Evolutionary conservation across 2,113 vertebrate species (phyloP).

Genomic region (Andinoacara biseriatus): DNA sequence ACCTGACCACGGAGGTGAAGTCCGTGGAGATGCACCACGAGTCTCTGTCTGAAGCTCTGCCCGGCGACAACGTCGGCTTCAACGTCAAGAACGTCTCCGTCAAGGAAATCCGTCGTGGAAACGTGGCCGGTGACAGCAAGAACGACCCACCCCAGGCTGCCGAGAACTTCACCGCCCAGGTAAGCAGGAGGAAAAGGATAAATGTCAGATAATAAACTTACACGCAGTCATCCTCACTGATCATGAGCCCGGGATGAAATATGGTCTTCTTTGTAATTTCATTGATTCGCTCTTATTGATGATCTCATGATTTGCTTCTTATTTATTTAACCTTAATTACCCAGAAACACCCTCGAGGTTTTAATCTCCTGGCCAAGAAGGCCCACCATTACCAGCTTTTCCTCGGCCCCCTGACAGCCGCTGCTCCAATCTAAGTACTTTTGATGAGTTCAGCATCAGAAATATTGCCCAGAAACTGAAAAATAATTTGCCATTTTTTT

Average conservation of each 20-base stretch:
- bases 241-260: no score
- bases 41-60: constrained; percentile 77
- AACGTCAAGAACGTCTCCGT: constrained; percentile 85
- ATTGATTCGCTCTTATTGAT: no score
- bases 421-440: not conserved
- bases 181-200: constrained; percentile 21
- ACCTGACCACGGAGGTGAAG: constrained; percentile 85
- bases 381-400: not conserved
- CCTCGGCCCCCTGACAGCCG: not conserved
- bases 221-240: not conserved
- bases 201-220: not conserved
- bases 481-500: no score
- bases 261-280: no score
- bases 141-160: constrained; percentile 80
- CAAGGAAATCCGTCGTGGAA: constrained; percentile 84
- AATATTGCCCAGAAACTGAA: no score
- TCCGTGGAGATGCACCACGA: constrained; percentile 87
- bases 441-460: no score
- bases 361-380: not conserved
- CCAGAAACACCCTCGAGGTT: no score
- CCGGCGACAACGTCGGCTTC: constrained; percentile 85
- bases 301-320: no score
- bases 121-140: constrained; percentile 85
- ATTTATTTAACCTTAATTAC: no score
- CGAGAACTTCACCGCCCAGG: constrained; percentile 82